A percentile compares a stretch with the other conserved stretches of the same genome.
phyloP scores from a whole-genome alignment of 2,888 invertebrate species.

The Phragmatobia fuliginosa region DNA sequence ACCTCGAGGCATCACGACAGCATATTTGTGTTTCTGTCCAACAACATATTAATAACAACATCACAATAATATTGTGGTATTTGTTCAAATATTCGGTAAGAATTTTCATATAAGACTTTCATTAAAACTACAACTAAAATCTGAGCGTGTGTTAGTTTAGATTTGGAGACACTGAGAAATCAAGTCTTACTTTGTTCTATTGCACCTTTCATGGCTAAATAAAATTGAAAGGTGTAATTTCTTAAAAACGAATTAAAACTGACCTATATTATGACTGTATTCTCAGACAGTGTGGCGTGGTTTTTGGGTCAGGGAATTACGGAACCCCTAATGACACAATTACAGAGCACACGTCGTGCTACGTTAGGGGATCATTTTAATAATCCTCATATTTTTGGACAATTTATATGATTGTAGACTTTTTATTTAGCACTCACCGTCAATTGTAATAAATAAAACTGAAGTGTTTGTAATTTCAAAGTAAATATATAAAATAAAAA shows the following conservation, averaged over 20 bases:
- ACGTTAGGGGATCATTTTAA: conserved; percentile 23
- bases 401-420: not conserved
- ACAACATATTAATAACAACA: not conserved
- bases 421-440: too few relatives aligned
- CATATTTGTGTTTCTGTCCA: not conserved
- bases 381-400: conserved; percentile 8
- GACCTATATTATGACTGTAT: conserved; percentile 21
- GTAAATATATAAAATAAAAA: too few relatives aligned
- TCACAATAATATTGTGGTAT: not conserved
- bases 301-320: conserved; percentile 18
- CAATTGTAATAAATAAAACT: too few relatives aligned
- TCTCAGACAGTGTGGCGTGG: conserved; percentile 13
- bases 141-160: not conserved
- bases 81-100: not conserved
- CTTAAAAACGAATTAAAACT: conserved; percentile 17
- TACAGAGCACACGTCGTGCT: conserved; percentile 31
- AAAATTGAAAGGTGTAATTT: not conserved
- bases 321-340: conserved; percentile 40
- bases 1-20: not conserved
- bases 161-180: not conserved
- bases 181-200: not conserved
- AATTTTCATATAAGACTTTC: not conserved
- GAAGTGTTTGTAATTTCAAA: too few relatives aligned
- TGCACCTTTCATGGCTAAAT: too few relatives aligned
- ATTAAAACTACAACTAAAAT: conserved; percentile 1